phyloP scores from a whole-genome alignment of 1,140 invertebrate species.

The Chironomus striatipennis region DNA sequence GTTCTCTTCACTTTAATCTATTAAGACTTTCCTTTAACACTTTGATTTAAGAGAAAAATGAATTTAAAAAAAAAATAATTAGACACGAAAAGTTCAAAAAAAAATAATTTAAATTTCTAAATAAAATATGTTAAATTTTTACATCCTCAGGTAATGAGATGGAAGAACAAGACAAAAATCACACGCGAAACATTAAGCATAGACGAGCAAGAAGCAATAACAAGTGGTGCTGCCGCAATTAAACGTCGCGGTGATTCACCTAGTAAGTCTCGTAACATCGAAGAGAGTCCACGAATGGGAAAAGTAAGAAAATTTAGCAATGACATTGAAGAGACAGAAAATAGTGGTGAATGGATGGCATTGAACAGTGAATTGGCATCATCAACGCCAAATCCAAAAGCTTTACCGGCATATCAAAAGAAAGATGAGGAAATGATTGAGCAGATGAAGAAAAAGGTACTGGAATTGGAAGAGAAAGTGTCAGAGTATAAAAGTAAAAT shows the following conservation, averaged over 20 bases:
- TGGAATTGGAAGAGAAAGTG: constrained; percentile 32
- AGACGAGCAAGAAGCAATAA: neutral
- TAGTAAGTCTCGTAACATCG: constrained; percentile 34
- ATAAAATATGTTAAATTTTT: too few species aligned
- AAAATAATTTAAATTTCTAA: too few species aligned
- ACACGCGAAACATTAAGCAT: neutral
- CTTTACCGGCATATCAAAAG: neutral
- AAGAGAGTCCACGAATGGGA: constrained; percentile 45
- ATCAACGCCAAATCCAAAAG: constrained; percentile 27
- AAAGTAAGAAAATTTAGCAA: constrained; percentile 46
- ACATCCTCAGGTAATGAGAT: constrained; percentile 25
- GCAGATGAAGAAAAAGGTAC: constrained; percentile 31
- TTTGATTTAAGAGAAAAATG: too few species aligned
- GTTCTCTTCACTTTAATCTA: too few species aligned
- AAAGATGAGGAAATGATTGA: constrained; percentile 24
- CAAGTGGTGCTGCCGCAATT: constrained; percentile 31
- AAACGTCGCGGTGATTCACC: constrained; percentile 43
- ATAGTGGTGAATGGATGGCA: constrained; percentile 39
- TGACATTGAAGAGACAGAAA: constrained; percentile 32
- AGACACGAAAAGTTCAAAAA: too few species aligned
- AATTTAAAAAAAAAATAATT: too few species aligned
- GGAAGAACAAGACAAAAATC: constrained; percentile 27
- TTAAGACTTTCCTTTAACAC: too few species aligned
- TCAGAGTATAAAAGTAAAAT: constrained; percentile 23
- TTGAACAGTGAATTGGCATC: constrained; percentile 37